phyloP scores from a whole-genome alignment of 2,797 vertebrate genomes.

The Eulemur albifrons region DNA sequence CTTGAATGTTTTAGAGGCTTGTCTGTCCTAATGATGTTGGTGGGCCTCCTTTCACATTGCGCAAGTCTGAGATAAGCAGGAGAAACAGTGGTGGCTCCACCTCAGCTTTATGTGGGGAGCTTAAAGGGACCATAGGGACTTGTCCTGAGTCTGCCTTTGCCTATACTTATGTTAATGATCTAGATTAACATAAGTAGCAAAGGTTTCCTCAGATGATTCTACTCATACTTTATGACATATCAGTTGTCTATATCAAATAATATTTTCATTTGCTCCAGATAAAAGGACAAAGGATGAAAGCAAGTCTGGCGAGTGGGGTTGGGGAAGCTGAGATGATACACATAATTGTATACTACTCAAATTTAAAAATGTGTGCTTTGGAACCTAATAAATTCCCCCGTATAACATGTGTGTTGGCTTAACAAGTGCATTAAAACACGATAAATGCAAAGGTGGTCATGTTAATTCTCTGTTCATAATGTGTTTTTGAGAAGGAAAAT shows the following conservation, averaged over 20 bases:
- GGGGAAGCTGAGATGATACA: not conserved
- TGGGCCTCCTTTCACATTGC: not conserved
- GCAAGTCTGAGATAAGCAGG: not conserved
- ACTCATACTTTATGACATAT: not conserved
- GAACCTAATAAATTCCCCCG: not conserved
- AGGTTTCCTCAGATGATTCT: not conserved
- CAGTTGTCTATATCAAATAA: not conserved
- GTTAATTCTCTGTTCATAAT: not conserved
- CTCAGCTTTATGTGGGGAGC: no score
- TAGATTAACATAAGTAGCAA: not conserved
- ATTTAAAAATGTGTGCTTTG: not conserved
- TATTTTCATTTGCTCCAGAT: not conserved
- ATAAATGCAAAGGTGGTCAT: not conserved
- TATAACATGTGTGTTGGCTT: not conserved
- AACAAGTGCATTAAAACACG: not conserved
- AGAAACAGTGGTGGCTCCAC: not conserved
- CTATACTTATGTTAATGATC: not conserved
- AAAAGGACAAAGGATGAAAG: not conserved
- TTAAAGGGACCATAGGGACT: not conserved
- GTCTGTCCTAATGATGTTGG: not conserved
- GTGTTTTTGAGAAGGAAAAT: not conserved
- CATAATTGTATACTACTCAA: not conserved
- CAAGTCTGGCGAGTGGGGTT: not conserved
- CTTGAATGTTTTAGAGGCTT: not conserved
- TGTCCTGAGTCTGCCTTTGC: not conserved